Percentiles rank a stretch among this genome's conserved stretches.
Evolutionary conservation across 2,888 invertebrate genomes (phyloP).

Genomic region (Oasisia sp.): DNA sequence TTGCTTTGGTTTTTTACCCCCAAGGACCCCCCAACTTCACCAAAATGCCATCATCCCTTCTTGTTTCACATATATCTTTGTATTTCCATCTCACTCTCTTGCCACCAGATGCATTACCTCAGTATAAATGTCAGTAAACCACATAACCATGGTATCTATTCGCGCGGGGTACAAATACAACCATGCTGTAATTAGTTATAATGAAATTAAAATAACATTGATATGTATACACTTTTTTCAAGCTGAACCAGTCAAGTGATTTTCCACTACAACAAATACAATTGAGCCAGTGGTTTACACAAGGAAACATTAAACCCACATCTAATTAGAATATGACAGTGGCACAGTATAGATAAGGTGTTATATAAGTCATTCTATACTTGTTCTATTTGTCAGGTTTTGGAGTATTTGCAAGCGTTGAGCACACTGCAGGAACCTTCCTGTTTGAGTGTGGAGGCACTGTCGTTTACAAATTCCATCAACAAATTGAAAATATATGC

Average conservation of each 20-base stretch:
- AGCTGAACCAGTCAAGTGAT: not conserved
- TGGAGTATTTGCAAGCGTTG: not conserved
- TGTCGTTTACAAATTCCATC: too few relatives aligned
- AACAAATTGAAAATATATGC: too few relatives aligned
- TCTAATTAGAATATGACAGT: too few relatives aligned
- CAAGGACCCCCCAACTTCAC: too few relatives aligned
- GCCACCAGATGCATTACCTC: too few relatives aligned
- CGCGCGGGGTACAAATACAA: not conserved
- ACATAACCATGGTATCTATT: not conserved
- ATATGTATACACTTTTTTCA: not conserved
- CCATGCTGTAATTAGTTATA: not conserved
- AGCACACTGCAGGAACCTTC: not conserved
- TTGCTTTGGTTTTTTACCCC: too few relatives aligned
- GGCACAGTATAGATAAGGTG: too few relatives aligned
- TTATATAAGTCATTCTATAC: not conserved
- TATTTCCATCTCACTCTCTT: too few relatives aligned
- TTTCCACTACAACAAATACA: not conserved
- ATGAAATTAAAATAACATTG: not conserved
- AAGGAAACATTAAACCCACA: not conserved
- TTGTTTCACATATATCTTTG: too few relatives aligned
- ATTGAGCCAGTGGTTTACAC: not conserved
- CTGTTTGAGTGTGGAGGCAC: not conserved
- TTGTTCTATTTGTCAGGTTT: not conserved
- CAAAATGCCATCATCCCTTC: too few relatives aligned
- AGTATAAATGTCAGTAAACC: not conserved